Percentiles rank a stretch among this genome's conserved stretches.
phyloP scores from a whole-genome alignment of 2,797 vertebrate species.

The Acipenser transmontanus region DNA sequence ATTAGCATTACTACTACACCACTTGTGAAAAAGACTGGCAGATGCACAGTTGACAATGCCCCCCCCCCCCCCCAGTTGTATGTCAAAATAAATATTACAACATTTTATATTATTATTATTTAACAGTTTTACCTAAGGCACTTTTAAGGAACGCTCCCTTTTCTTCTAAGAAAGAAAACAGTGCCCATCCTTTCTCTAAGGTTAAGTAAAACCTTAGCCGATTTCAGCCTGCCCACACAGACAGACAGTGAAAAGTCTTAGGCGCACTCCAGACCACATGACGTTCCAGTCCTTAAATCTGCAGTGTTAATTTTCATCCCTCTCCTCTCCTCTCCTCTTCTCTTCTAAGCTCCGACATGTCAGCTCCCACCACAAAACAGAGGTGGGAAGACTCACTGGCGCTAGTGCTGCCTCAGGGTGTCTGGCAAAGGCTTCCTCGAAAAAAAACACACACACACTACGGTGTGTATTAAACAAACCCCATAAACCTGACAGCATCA shows the following conservation, averaged over 20 bases:
- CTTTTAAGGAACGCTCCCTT: constrained; percentile 7
- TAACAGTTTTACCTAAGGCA: not conserved
- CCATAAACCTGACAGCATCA: constrained; percentile 49
- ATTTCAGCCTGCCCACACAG: constrained; percentile 68
- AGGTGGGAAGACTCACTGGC: constrained; percentile 82
- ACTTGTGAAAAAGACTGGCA: too few relatives aligned
- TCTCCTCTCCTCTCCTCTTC: constrained; percentile 57
- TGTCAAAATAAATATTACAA: too few relatives aligned
- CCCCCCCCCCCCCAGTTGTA: too few relatives aligned
- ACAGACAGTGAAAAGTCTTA: constrained; percentile 55
- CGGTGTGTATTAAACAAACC: constrained; percentile 36
- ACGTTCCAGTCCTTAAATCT: constrained; percentile 50
- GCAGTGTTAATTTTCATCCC: constrained; percentile 28
- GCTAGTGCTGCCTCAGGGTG: constrained; percentile 77
- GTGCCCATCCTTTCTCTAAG: constrained; percentile 59
- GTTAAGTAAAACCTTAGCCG: constrained; percentile 8
- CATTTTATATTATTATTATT: too few relatives aligned
- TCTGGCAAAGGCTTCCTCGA: constrained; percentile 78
- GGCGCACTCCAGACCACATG: constrained; percentile 70
- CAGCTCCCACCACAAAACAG: constrained; percentile 80
- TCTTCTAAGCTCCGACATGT: constrained; percentile 78
- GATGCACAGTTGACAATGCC: too few relatives aligned
- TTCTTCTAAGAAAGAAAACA: constrained; percentile 13
- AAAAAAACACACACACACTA: constrained; percentile 57
- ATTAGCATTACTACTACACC: too few relatives aligned